Percentiles rank a stretch among this genome's conserved stretches.
Evolutionary conservation across 1,140 invertebrate species (phyloP).

Genomic region (Lepidurus apus): DNA sequence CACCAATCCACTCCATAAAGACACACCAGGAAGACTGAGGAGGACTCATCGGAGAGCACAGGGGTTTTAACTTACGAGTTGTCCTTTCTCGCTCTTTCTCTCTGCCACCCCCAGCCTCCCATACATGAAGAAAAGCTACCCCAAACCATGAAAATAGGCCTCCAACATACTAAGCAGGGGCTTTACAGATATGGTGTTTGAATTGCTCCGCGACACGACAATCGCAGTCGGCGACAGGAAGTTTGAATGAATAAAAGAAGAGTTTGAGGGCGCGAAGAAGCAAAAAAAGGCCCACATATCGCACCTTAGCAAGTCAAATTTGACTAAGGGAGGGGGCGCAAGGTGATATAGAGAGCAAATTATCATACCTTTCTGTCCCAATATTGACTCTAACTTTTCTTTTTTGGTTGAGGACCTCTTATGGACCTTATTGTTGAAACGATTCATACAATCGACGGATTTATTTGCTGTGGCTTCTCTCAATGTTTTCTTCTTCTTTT

Average conservation of each 20-base stretch:
- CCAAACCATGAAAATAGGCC: constrained; percentile 8
- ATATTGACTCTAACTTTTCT: not conserved
- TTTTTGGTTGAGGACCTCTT: no score
- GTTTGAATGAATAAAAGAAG: constrained; percentile 20
- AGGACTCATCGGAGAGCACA: not conserved
- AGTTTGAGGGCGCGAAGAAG: not conserved
- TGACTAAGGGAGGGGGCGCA: not conserved
- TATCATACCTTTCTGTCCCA: not conserved
- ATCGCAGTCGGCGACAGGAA: not conserved
- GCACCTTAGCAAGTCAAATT: constrained; percentile 12
- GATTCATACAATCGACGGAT: no score
- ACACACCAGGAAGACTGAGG: not conserved
- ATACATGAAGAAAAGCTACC: not conserved
- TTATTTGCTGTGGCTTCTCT: no score
- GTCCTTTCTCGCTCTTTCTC: not conserved
- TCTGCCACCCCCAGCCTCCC: not conserved
- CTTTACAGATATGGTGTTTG: not conserved
- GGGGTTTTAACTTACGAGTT: not conserved
- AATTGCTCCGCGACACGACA: constrained; percentile 9
- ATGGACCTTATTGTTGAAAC: no score
- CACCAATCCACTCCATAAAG: constrained; percentile 18
- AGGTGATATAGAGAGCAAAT: not conserved
- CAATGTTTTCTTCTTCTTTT: no score
- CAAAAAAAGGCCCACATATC: not conserved
- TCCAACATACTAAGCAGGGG: not conserved